Base-by-base conservation (phyloP, 2,113 vertebrate species). In the Chaenogobius annularis region DNA sequence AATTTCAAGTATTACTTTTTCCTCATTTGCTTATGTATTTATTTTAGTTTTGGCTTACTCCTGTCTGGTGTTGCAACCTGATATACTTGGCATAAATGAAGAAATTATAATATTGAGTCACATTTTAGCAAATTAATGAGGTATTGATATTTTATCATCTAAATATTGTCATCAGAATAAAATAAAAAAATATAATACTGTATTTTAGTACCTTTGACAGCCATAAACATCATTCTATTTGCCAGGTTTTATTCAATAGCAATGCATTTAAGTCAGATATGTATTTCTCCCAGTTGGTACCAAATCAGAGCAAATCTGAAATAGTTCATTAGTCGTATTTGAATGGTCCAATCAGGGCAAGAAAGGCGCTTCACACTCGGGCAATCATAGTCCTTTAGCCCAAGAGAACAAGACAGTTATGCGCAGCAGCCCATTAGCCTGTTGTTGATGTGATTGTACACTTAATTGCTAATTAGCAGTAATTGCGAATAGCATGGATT, bases 401-500 rank as follows among this genome's bases (percentile, higher is more conserved):
- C 50, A 81, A 67, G 66, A 72, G 55, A 72, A 83, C 66, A 48
- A 65, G 63, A 54, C 47, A 61, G 47, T 74, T 70, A 74, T 72
- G 72, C 69, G 79, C 46, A 19, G 65, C 2, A 2, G 63, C 79
- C 85, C 47, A 26, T 86, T 82, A 85, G 74, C 69, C 43, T 82
- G 75, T 80, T 78, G 71, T 82, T 82, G 61, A 82, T 82, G 77
- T 73, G 68, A 82, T 71, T 75, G 67, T 75, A 37, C 9, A 66
- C 62, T 69, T 80, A 83, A 82, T 78, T 78, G 72, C 55, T 75
- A 63, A 85, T 82, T 87, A 71, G 61, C 8, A 35, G 69, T 71
- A 80, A 82, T 71, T 78, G 71, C 67, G 70, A 71, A 82, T 80
- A 80, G 72, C 72, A 48, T 69, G 78, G 73, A 80, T 80, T 82